Evolutionary conservation across 2,797 vertebrate genomes (phyloP).

Genomic region (Hipposideros larvatus): DNA sequence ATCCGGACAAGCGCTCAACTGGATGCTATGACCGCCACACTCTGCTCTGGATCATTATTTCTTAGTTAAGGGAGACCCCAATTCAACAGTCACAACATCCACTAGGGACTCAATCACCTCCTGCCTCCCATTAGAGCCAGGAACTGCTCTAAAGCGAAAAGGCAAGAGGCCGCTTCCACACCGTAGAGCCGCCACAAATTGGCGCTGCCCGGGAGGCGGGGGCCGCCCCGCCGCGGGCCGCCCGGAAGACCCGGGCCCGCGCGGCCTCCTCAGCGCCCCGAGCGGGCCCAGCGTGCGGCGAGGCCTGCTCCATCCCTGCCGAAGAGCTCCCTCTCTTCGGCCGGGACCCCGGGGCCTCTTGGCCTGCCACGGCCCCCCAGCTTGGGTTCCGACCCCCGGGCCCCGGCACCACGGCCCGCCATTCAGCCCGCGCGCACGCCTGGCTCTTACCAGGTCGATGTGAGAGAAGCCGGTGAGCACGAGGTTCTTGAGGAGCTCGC

Average conservation of each 20-base stretch:
- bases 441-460: conserved; percentile 95
- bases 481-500: conserved; percentile 97
- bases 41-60: not conserved
- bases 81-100: not conserved
- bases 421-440: conserved; percentile 59
- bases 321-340: not conserved
- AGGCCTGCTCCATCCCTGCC: not conserved
- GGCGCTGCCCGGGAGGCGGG: not conserved
- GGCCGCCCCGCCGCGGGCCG: not conserved
- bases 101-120: not conserved
- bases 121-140: not conserved
- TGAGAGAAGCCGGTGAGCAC: conserved; percentile 96
- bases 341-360: fast-evolving
- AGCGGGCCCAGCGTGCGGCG: not conserved
- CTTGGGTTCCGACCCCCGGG: not conserved
- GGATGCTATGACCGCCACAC: not conserved
- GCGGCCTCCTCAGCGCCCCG: conserved; percentile 11
- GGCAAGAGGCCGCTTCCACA: not conserved
- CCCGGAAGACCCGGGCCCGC: conserved; percentile 39
- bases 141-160: not conserved
- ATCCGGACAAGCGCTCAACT: not conserved
- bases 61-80: not conserved
- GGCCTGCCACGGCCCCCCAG: not conserved
- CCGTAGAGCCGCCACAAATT: not conserved
- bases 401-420: conserved; percentile 48